Conservation (phyloP, 2,888 invertebrate genomes). For the Eristalis pertinax region DNA sequence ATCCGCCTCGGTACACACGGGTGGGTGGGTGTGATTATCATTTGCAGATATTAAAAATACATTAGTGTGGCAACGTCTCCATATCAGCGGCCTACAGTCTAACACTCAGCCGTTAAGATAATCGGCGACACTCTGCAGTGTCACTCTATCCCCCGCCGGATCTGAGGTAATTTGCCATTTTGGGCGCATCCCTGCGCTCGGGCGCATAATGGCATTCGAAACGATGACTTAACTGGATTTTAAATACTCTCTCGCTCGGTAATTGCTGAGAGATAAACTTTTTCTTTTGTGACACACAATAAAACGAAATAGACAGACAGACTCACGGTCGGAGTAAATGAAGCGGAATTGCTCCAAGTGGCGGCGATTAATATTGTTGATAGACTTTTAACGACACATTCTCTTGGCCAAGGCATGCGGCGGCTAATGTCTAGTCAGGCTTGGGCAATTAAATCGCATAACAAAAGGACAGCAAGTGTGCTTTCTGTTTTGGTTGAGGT, state of each 20-base stretch:
- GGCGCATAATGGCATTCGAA: constrained; percentile 12
- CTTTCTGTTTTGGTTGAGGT: neutral
- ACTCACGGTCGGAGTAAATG: neutral
- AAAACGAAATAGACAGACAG: neutral
- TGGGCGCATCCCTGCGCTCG: neutral
- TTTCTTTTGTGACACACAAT: neutral
- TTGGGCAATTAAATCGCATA: neutral
- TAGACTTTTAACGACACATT: constrained; percentile 13
- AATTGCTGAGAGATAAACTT: neutral
- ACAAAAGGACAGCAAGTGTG: neutral
- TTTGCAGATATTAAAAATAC: constrained; percentile 48
- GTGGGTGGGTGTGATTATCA: constrained; percentile 3
- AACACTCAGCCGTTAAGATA: constrained; percentile 11
- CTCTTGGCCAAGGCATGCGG: neutral
- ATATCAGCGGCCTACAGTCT: neutral
- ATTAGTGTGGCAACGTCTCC: constrained; percentile 9
- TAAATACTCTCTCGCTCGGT: neutral
- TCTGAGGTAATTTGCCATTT: constrained; percentile 28
- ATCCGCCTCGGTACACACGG: neutral
- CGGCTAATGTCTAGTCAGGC: neutral
- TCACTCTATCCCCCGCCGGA: neutral
- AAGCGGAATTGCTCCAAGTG: constrained; percentile 7
- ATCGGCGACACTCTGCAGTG: constrained; percentile 23
- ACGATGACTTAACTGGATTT: constrained; percentile 2
- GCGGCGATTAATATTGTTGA: constrained; percentile 23